Evolutionary conservation across 2,113 vertebrate species (phyloP), one percentile per base, ranked within the genome.

Genomic region (Plectropomus leopardus): DNA sequence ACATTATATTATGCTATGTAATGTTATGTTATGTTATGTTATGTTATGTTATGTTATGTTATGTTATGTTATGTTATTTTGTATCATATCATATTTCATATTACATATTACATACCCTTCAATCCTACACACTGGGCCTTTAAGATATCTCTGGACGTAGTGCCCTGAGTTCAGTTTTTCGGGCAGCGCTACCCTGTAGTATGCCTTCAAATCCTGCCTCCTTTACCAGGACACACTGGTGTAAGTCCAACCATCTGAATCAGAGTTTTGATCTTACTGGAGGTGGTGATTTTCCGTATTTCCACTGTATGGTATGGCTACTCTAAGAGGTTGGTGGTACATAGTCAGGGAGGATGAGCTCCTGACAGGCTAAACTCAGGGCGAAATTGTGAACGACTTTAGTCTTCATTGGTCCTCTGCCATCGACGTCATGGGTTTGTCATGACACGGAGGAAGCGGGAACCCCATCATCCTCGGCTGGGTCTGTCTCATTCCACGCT

Each of bases 391-490:
- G 0, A 7, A 0, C 0, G n/a, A n/a, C 0, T 3, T 0, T 1
- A 0, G 14, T 6, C 0, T 3, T 51, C 13, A 87, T 90, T 85
- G 87, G 82, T 53, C 60, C 53, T 7, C 0, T 28, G 16, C 1
- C 14, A 1, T 2, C 8, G 48, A 78, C 69, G 75, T 89, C 74
- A 70, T 3, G 0, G 0, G 3, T 23, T 26, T 4, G 82, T 83
- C 69, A 80, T 59, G 44, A 51, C 14, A 40, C 40, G 0, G 57
- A 82, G 82, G 86, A 85, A 90, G 88, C 90, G 86, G 90, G 92
- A 89, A 87, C 72, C 9, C 21, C 66, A 9, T 19, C 67, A 65
- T 0, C 47, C 23, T 45, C 44, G 13, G 5, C 53, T 74, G 55
- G 19, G 36, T 26, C 23, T 21, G 44, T 36, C 24, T 40, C 8